Percentiles rank a stretch among this genome's conserved stretches.
Conservation (phyloP, 2,113 vertebrate species). For the Zosterops lateralis region DNA sequence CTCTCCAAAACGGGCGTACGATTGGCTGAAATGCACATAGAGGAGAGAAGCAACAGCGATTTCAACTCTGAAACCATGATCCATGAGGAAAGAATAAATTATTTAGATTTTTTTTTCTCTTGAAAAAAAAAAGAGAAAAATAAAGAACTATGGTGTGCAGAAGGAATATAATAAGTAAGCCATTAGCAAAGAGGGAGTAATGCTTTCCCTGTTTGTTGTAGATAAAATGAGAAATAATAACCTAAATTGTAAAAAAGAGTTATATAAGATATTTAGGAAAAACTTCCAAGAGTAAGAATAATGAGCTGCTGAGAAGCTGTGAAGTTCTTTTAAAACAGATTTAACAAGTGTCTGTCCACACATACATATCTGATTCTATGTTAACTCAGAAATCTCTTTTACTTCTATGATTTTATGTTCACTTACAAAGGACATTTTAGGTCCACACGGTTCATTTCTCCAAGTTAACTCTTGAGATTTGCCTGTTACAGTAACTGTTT, state of each 20-base stretch:
- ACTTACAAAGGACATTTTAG: not conserved
- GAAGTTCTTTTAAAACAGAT: not conserved
- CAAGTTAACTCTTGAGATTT: not conserved
- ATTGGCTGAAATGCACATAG: not conserved
- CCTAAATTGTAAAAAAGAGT: not conserved
- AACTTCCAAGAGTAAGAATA: not conserved
- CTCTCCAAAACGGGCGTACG: accelerated
- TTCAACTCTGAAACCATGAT: not conserved
- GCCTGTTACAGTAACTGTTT: accelerated
- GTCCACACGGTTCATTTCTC: not conserved
- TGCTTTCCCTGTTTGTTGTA: not conserved
- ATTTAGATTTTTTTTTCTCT: not conserved
- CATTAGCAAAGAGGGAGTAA: not conserved
- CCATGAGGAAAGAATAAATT: not conserved
- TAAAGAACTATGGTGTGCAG: not conserved
- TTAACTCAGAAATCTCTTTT: not conserved
- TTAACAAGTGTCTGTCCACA: not conserved
- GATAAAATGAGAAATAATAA: not conserved
- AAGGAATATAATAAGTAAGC: not conserved
- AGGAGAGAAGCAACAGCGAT: not conserved
- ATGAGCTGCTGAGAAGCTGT: not conserved
- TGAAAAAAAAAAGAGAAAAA: not conserved
- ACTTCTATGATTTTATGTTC: not conserved
- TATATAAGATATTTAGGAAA: not conserved
- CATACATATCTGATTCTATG: not conserved